Conservation (phyloP, 2,113 vertebrate species). For the Sturnus vulgaris region DNA sequence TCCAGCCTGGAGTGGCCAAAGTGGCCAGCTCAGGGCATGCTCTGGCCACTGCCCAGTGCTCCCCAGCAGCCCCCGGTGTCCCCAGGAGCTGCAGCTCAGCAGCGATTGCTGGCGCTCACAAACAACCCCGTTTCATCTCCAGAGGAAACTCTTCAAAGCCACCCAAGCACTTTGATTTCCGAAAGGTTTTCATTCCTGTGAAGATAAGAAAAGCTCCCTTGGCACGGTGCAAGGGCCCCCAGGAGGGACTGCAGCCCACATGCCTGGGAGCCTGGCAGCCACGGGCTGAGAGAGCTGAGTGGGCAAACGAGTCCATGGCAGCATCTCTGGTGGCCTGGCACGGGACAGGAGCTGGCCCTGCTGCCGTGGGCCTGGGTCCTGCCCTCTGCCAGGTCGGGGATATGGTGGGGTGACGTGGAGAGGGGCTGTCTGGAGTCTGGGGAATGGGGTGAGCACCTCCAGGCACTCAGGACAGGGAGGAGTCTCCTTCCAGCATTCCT, state of each 20-base stretch:
- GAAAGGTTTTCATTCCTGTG: slow-evolving; percentile 33
- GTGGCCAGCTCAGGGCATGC: not conserved
- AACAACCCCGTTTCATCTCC: slow-evolving; percentile 6
- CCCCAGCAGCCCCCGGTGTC: not conserved
- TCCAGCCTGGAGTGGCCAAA: not conserved
- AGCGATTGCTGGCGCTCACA: accelerated
- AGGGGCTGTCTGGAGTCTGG: not conserved
- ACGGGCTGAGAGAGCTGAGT: not conserved
- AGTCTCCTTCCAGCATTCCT: accelerated
- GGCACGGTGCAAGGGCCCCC: not conserved
- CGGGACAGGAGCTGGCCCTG: not conserved
- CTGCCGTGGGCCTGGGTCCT: not conserved
- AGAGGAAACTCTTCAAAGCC: slow-evolving; percentile 52
- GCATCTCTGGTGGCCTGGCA: not conserved
- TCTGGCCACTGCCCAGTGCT: not conserved
- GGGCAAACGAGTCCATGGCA: not conserved
- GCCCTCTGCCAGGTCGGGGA: not conserved
- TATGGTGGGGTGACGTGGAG: not conserved
- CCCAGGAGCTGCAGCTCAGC: not conserved
- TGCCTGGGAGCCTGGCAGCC: not conserved
- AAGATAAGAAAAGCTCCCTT: slow-evolving; percentile 43
- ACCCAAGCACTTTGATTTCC: slow-evolving; percentile 33
- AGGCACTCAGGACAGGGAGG: too few relatives aligned
- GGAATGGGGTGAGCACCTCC: not conserved
- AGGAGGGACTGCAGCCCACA: not conserved